A percentile compares a stretch with the other conserved stretches of the same genome.
These are phyloP conservation scores for Heptranchias perlo DNA, from an alignment of 2,113 vertebrate species.

Conservation along the genomic window DNA sequence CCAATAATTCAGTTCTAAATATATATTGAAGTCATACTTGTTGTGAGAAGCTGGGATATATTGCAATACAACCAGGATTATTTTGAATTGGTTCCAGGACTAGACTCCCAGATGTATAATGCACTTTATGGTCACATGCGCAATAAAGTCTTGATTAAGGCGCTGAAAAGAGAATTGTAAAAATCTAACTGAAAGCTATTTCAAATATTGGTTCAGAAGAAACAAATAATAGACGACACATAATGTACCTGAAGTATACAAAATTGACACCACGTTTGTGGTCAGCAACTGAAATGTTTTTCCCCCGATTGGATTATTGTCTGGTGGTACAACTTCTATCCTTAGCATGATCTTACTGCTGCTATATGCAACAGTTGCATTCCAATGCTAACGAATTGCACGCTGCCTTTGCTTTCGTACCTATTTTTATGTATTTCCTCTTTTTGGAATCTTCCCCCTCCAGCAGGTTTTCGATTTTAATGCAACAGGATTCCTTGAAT, in stretches of 20 bases:
- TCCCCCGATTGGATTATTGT: not conserved
- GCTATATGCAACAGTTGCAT: not conserved
- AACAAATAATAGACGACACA: not conserved
- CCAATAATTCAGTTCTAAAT: not conserved
- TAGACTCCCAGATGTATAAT: not conserved
- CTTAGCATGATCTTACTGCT: not conserved
- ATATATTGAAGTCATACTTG: not conserved
- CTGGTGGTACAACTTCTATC: not conserved
- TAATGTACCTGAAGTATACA: no score
- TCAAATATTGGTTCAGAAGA: not conserved
- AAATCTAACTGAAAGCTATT: not conserved
- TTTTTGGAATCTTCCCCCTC: no score
- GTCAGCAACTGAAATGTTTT: not conserved
- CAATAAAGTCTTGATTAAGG: not conserved
- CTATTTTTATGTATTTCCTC: no score
- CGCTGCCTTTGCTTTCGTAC: no score
- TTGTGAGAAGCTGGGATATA: not conserved
- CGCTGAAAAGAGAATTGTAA: not conserved
- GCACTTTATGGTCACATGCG: not conserved
- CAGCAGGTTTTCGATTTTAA: no score
- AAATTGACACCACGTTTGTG: not conserved
- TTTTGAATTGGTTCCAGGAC: not conserved
- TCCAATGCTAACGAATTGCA: no score
- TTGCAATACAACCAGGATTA: not conserved
- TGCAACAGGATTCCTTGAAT: no score